Evolutionary conservation across 2,888 invertebrate species (phyloP).

Genomic region (Drosophila buzzatii): DNA sequence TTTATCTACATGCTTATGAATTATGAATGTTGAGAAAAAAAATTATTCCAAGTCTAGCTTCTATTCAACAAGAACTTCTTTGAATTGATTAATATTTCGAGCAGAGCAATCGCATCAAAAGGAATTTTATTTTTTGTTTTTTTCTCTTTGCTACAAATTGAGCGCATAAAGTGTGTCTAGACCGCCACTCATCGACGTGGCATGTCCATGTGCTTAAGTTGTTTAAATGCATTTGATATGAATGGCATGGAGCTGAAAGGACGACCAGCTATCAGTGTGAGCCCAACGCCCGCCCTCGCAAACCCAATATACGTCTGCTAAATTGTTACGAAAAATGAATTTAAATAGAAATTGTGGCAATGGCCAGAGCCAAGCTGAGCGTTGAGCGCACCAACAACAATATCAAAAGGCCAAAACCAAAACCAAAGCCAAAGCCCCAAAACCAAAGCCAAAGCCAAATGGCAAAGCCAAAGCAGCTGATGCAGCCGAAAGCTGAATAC

Average conservation of each 20-base stretch:
- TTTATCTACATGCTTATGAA: slow-evolving; percentile 1
- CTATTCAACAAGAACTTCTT: not conserved
- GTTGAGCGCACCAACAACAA: slow-evolving; percentile 7
- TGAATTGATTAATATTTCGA: not conserved
- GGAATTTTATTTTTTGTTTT: not conserved
- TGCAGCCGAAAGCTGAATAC: not conserved
- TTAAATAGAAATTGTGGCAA: slow-evolving; percentile 51
- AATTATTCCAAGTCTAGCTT: too few relatives aligned
- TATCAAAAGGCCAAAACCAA: slow-evolving; percentile 19
- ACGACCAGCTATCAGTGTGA: not conserved
- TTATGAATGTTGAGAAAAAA: not conserved
- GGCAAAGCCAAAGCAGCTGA: not conserved
- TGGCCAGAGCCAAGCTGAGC: slow-evolving; percentile 10
- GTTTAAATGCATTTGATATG: not conserved
- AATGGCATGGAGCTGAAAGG: not conserved
- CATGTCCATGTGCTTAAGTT: not conserved
- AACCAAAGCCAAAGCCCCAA: slow-evolving; percentile 9
- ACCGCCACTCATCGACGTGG: not conserved
- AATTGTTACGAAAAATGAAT: slow-evolving; percentile 63
- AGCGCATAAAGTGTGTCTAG: slow-evolving; percentile 3
- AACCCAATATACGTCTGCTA: slow-evolving; percentile 38
- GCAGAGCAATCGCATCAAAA: not conserved
- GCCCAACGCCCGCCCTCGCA: not conserved
- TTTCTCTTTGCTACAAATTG: not conserved
- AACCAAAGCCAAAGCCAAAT: slow-evolving; percentile 13